Evolutionary conservation across 1,140 invertebrate genomes (phyloP).

Genomic region (Drosophila bifasciata): DNA sequence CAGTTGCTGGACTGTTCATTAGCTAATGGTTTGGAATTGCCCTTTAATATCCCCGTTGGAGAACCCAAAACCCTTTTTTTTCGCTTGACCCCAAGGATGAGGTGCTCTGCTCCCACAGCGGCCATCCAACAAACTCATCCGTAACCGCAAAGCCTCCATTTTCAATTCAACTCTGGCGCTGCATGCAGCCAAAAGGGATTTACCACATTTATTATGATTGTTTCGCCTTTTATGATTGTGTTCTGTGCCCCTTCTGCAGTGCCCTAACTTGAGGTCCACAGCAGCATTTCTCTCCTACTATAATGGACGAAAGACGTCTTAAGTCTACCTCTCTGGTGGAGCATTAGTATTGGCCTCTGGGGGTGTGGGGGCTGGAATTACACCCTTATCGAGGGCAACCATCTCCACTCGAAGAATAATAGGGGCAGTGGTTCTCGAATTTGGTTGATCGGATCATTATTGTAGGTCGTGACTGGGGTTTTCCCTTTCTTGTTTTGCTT

Average conservation of each 20-base stretch:
- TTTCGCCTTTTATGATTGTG: conserved; percentile 69
- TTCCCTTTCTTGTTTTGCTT: conserved; percentile 20
- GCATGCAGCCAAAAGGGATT: conserved; percentile 58
- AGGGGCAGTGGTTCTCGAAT: no score
- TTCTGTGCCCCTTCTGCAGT: conserved; percentile 34
- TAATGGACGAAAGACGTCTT: background rate
- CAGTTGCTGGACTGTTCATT: conserved; percentile 47
- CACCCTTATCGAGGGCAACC: no score
- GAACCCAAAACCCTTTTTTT: conserved; percentile 37
- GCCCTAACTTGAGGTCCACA: conserved; percentile 25
- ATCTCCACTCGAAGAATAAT: no score
- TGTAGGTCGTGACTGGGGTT: no score
- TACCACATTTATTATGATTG: conserved; percentile 76
- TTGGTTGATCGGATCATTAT: no score
- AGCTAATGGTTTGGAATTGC: conserved; percentile 73
- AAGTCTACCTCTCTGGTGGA: conserved; percentile 18
- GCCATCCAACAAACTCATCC: conserved; percentile 13
- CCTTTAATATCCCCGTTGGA: conserved; percentile 41
- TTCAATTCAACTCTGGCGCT: conserved; percentile 39
- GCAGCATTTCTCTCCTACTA: conserved; percentile 21
- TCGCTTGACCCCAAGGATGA: background rate
- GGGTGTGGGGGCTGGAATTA: no score
- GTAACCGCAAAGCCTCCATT: conserved; percentile 57
- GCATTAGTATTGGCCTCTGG: no score
- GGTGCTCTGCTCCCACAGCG: background rate